Conservation (phyloP, 2,113 vertebrate genomes). For the Trogon melanurus region DNA sequence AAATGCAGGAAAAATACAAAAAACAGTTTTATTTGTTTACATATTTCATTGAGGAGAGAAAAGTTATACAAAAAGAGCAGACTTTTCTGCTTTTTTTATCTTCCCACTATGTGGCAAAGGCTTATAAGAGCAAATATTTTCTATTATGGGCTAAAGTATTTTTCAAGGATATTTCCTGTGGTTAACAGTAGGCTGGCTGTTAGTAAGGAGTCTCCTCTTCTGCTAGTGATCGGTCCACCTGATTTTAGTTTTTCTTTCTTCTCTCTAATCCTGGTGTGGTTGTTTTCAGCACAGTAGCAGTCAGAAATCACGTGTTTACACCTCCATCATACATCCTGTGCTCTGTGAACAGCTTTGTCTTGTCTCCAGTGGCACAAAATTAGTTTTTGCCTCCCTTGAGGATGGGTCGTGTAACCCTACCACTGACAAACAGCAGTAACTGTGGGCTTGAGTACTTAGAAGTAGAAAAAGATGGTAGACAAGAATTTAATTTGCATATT, state of each 20-base stretch:
- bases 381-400: background rate
- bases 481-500: background rate
- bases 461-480: background rate
- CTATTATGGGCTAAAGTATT: background rate
- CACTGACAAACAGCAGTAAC: background rate
- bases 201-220: background rate
- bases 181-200: background rate
- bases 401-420: background rate
- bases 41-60: background rate
- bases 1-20: background rate
- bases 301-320: background rate
- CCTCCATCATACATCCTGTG: background rate
- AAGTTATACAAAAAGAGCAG: background rate
- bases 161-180: background rate
- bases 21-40: background rate
- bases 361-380: background rate
- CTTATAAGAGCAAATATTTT: background rate
- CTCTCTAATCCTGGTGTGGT: background rate
- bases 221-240: background rate
- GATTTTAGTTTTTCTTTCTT: background rate
- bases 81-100: background rate
- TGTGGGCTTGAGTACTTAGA: background rate
- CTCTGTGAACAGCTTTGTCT: background rate
- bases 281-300: background rate
- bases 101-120: background rate